Base-by-base conservation (phyloP, 1,140 invertebrate species). In the Zeugodacus cucurbitae region DNA sequence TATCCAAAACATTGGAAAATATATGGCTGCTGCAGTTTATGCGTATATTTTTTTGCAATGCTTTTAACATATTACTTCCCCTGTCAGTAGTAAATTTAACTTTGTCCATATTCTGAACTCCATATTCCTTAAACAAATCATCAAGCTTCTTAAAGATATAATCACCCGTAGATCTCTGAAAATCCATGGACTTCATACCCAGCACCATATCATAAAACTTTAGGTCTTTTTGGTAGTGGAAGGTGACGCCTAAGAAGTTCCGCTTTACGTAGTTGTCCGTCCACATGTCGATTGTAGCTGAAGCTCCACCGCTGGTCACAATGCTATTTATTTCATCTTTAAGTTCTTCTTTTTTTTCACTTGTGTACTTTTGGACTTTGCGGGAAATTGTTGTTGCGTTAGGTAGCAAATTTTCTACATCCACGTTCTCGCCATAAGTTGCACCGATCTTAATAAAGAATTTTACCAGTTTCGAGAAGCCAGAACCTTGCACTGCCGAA, bases 241-340 rank as follows among this genome's bases (percentile, higher is more conserved):
- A 29, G 26, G 62, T 29, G n/a, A 64, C 62, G 44, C 32, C 64
- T 29, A 86, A 78, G 20, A 82, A 85, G 34, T 87, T 87, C 59
- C 86, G 29, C 54, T 87, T 41, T 20, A 62, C 37, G 41, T 62
- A 87, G 26, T 64, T 41, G n/a, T 87, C 86, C 14, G 86, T 87
- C 59, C 87, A 87, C 37, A 87, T 44, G 26, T 70, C 62, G 14
- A 48, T 87, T 26, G 87, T 87, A 26, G 67, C 14, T 67, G 87
- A 67, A 4, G 62, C 87, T 14, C 22, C n/a, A n/a, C 29, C 62
- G 29, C 48, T 70, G 4, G 3, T 70, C 3, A 87, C 41, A 37
- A 29, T 20, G 37, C 67, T 32, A 37, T 48, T 64, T 41, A 87
- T 64, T 8, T 87, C 32, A 17, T n/a, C 22, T 11, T 44, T 22